These are phyloP conservation scores for Silurus aristotelis DNA, from an alignment of 2,797 vertebrate genomes.

Conservation along the genomic window DNA sequence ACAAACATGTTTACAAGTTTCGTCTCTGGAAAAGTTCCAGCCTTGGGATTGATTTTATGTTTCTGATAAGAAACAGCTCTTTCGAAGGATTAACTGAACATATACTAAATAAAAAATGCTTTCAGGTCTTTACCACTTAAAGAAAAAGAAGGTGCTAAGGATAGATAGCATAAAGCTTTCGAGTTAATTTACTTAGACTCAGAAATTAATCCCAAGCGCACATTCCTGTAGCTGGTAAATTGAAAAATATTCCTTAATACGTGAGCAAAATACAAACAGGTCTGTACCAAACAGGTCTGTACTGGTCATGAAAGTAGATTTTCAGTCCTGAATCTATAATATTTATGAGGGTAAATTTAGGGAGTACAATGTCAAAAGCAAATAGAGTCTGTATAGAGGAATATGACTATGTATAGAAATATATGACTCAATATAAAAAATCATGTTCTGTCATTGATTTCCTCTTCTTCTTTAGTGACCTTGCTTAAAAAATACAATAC, in stretches of 20 bases:
- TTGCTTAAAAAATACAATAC: slow-evolving; percentile 13
- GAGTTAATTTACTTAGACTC: slow-evolving; percentile 52
- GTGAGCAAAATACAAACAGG: slow-evolving; percentile 44
- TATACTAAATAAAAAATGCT: slow-evolving; percentile 38
- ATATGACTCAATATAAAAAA: no score
- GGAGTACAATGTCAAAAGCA: slow-evolving; percentile 25
- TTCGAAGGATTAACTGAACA: slow-evolving; percentile 45
- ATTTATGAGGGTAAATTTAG: not conserved
- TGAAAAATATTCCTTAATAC: slow-evolving; percentile 39
- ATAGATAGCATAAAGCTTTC: slow-evolving; percentile 41
- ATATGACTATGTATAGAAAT: not conserved
- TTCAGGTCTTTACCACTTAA: slow-evolving; percentile 37
- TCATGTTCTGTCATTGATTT: not conserved
- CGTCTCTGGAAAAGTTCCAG: not conserved
- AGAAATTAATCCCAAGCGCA: slow-evolving; percentile 43
- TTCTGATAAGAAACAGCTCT: slow-evolving; percentile 21
- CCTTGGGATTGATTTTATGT: slow-evolving; percentile 9
- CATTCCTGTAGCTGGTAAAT: slow-evolving; percentile 34
- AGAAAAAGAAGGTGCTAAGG: slow-evolving; percentile 27
- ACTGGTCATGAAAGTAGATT: slow-evolving; percentile 13
- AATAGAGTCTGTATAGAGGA: not conserved
- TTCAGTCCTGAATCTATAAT: slow-evolving; percentile 10
- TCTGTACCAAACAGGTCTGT: slow-evolving; percentile 21
- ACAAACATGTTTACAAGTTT: slow-evolving; percentile 16
- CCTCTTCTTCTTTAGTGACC: not conserved